A percentile compares a stretch with the other conserved stretches of the same genome.
These are phyloP conservation scores for Mobula birostris DNA, from an alignment of 2,113 vertebrate genomes.

Conservation along the genomic window DNA sequence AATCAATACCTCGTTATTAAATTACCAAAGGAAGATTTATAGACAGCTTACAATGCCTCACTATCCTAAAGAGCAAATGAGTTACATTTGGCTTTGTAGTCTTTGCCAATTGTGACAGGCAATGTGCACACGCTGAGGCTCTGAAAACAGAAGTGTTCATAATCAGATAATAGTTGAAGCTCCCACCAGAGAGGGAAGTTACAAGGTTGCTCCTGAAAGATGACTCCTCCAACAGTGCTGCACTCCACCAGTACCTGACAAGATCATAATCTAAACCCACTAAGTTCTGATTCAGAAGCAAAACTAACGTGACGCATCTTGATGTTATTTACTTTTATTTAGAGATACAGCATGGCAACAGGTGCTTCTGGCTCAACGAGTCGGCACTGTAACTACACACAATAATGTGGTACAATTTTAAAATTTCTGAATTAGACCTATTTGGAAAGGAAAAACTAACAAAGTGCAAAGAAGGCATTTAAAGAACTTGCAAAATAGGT, in stretches of 20 bases:
- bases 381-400: neutral
- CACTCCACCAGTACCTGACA: neutral
- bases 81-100: neutral
- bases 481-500: no score
- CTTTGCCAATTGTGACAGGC: neutral
- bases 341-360: no score
- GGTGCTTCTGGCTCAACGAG: no score
- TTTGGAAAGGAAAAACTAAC: neutral
- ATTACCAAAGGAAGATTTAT: neutral
- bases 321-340: neutral
- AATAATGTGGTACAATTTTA: neutral
- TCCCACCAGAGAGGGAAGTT: neutral
- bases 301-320: neutral
- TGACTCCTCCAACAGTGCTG: no score
- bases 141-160: neutral
- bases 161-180: neutral
- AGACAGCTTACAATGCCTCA: neutral
- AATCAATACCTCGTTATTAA: neutral
- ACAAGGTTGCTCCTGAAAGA: no score
- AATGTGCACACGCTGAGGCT: neutral
- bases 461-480: no score
- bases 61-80: neutral
- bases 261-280: neutral
- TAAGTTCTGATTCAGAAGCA: neutral
- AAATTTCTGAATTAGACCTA: neutral